Base-by-base conservation (phyloP, 2,113 vertebrate species). In the Crotalus horridus region DNA sequence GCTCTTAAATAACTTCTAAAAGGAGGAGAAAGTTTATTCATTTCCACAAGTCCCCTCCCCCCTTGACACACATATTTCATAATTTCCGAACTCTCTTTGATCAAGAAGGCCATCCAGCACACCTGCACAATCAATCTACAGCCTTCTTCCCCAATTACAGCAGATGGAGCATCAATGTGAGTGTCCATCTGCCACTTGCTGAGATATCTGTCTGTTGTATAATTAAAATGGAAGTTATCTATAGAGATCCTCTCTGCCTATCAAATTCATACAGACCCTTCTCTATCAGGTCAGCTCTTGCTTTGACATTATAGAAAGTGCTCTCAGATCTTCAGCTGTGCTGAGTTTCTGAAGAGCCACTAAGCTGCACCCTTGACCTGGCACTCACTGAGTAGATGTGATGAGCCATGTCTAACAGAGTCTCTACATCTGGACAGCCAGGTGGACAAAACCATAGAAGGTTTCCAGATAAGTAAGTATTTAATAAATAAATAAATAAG, bases 91-190 rank as follows among this genome's bases (percentile, higher is more conserved):
- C 46, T 91, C 43, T 64, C 69, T 56, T 93, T 93, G 90, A 56
- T 12, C n/a, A 58, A 56, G 69, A 55, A 91, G 74, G 55, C 69
- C 23, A 9, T 88, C 53, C 86, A 58, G 15, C 74, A 10, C 53
- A 88, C 61, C 85, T 93, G 85, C 43, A 61, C 39, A 74, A 91
- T 93, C 92, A 61, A 56, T 93, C 90, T 91, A 93, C 39, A 55
- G 29, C 29, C 90, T 93, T 87, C 61, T 53, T 81, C 64, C 46
- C 55, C 33, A 81, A 88, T 20, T 81, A 24, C 43, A 91, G 43
- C 90, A 89, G 61, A 93, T 91, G 86, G 69, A 89, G n/a, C 64
- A 89, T 89, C 87, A 85, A 29, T 91, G 55, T 89, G 90, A 91
- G 85, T n/a, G 43, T 85, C 61, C 90, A 93, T 85, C 86, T 89